phyloP scores from a whole-genome alignment of 1,140 invertebrate genomes.

The Drosophila kikkawai region DNA sequence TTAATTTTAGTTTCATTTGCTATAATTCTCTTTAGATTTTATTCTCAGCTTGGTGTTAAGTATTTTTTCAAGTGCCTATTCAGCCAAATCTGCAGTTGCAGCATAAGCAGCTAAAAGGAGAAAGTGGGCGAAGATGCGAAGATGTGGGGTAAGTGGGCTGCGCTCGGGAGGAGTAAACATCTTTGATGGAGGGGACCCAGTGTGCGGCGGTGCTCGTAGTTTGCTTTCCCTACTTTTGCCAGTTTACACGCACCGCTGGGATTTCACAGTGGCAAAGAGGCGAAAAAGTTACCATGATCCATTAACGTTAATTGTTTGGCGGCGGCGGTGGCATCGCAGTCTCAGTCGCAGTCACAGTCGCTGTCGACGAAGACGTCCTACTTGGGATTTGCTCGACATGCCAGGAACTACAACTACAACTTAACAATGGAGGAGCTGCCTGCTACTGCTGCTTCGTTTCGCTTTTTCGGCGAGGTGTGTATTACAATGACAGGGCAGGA shows the following conservation, averaged over 20 bases:
- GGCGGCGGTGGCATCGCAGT: constrained; percentile 47
- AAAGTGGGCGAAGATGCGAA: not conserved
- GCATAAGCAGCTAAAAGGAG: constrained; percentile 32
- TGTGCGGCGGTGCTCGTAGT: constrained; percentile 33
- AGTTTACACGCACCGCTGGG: constrained; percentile 83
- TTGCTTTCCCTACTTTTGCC: constrained; percentile 80
- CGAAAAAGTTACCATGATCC: constrained; percentile 83
- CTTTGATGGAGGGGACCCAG: constrained; percentile 40
- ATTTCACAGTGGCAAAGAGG: constrained; percentile 80
- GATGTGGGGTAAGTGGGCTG: constrained; percentile 6
- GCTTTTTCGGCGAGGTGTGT: constrained; percentile 64
- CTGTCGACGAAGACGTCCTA: constrained; percentile 58
- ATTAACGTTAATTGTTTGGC: constrained; percentile 84
- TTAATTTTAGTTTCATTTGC: too few species aligned
- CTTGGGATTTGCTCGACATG: constrained; percentile 76
- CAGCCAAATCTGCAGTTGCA: constrained; percentile 32
- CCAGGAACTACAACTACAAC: constrained; percentile 49
- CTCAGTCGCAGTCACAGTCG: constrained; percentile 27
- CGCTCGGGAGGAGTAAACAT: constrained; percentile 21
- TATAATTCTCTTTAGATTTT: not conserved
- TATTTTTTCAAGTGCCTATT: constrained; percentile 15
- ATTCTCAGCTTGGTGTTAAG: too few species aligned
- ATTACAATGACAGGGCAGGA: constrained; percentile 79
- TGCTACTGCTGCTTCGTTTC: not conserved
- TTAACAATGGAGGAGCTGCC: constrained; percentile 40